Evolutionary conservation across 2,888 invertebrate genomes (phyloP).

Genomic region (Ferrisia virgata): DNA sequence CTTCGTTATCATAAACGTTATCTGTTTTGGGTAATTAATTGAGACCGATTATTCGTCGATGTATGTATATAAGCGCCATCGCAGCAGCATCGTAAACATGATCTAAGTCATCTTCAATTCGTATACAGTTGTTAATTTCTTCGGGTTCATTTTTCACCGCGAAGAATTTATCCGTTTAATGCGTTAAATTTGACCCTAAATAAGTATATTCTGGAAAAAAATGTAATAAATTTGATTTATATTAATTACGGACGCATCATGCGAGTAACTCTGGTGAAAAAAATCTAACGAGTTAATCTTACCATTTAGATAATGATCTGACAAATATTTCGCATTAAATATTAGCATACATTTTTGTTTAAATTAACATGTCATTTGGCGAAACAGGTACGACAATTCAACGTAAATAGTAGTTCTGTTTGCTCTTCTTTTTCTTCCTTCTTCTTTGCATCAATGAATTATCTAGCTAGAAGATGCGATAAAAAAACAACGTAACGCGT

Average conservation of each 20-base stretch:
- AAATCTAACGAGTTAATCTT: conserved; percentile 27
- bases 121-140: background rate
- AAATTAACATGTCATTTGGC: conserved; percentile 32
- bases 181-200: conserved; percentile 4
- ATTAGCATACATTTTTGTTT: conserved; percentile 33
- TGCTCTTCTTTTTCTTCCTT: background rate
- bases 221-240: conserved; percentile 28
- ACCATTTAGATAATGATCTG: conserved; percentile 32
- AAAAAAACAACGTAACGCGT: background rate
- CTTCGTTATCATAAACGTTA: conserved; percentile 1
- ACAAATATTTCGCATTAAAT: conserved; percentile 33
- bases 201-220: background rate
- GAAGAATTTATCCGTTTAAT: background rate
- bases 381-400: conserved; percentile 25
- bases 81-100: background rate
- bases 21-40: conserved; percentile 10
- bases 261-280: background rate
- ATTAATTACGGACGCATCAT: background rate
- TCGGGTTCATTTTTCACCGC: background rate
- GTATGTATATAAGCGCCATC: background rate
- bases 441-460: background rate
- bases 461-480: background rate
- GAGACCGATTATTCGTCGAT: background rate
- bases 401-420: conserved; percentile 19
- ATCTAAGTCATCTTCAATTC: background rate